Percentiles rank a stretch among this genome's conserved stretches.
Conservation (phyloP, 2,888 invertebrate genomes). For the Nomada fucata region DNA sequence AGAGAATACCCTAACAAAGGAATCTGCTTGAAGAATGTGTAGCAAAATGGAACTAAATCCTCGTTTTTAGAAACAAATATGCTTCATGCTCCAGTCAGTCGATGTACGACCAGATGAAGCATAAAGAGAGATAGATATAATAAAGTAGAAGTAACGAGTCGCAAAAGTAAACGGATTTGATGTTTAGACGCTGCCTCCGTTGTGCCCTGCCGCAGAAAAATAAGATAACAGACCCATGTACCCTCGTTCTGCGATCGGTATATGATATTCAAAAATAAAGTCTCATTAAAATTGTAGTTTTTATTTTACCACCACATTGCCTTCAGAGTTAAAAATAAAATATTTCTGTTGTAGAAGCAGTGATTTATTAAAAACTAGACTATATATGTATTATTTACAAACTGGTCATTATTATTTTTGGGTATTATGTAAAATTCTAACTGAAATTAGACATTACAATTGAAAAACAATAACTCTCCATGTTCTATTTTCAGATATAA, state of each 20-base stretch:
- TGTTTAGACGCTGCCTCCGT: slow-evolving; percentile 78
- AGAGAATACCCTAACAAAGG: no score
- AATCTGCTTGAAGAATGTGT: not conserved
- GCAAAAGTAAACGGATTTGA: slow-evolving; percentile 79
- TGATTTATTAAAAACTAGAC: slow-evolving; percentile 57
- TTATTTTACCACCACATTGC: slow-evolving; percentile 21
- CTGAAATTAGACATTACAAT: slow-evolving; percentile 9
- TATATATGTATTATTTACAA: slow-evolving; percentile 14
- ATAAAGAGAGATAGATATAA: slow-evolving; percentile 66
- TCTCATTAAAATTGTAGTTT: slow-evolving; percentile 63
- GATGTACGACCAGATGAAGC: slow-evolving; percentile 67
- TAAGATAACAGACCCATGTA: slow-evolving; percentile 68
- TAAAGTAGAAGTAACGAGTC: slow-evolving; percentile 69
- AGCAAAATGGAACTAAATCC: not conserved
- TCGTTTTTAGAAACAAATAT: slow-evolving; percentile 19
- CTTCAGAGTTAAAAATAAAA: slow-evolving; percentile 1
- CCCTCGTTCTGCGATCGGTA: slow-evolving; percentile 65
- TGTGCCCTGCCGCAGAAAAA: slow-evolving; percentile 70
- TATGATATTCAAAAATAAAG: slow-evolving; percentile 71
- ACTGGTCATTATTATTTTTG: slow-evolving; percentile 8
- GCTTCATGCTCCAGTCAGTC: slow-evolving; percentile 74
- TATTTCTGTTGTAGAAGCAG: slow-evolving; percentile 7
- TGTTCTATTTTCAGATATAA: not conserved
- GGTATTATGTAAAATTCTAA: slow-evolving; percentile 9
- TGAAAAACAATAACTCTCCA: not conserved